Evolutionary conservation across 1,140 invertebrate genomes (phyloP).

Genomic region (Pseudomyrmex concolor): DNA sequence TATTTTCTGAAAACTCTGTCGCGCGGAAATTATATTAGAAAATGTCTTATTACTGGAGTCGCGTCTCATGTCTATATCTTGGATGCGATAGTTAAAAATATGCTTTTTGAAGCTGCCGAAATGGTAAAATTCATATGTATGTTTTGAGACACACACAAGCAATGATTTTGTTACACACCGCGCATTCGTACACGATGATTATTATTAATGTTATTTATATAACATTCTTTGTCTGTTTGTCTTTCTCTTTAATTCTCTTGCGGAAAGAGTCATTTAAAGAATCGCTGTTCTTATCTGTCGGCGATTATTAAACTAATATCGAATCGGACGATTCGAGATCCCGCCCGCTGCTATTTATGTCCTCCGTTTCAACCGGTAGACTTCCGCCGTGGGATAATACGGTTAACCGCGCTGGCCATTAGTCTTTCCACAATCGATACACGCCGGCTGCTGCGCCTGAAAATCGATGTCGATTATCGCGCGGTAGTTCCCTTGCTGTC

Average conservation of each 20-base stretch:
- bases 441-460: slow-evolving; percentile 70
- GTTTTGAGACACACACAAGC: slow-evolving; percentile 1
- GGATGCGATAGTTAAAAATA: background rate
- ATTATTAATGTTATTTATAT: slow-evolving; percentile 26
- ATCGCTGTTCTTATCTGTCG: slow-evolving; percentile 37
- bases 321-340: slow-evolving; percentile 68
- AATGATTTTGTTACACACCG: background rate
- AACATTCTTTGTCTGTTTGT: background rate
- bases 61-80: slow-evolving; percentile 7
- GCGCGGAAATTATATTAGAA: slow-evolving; percentile 36
- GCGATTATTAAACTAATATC: slow-evolving; percentile 72
- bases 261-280: slow-evolving; percentile 17
- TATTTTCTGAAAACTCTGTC: background rate
- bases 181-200: background rate
- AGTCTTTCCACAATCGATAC: slow-evolving; percentile 76
- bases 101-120: background rate
- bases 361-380: slow-evolving; percentile 71
- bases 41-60: slow-evolving; percentile 1
- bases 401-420: slow-evolving; percentile 75
- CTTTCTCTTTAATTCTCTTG: too few species aligned
- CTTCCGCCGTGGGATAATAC: slow-evolving; percentile 75
- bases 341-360: slow-evolving; percentile 67
- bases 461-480: slow-evolving; percentile 74
- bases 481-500: slow-evolving; percentile 36
- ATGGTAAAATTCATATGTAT: background rate